Conservation (phyloP, 2,888 invertebrate genomes). For the Eupithecia subumbrata region DNA sequence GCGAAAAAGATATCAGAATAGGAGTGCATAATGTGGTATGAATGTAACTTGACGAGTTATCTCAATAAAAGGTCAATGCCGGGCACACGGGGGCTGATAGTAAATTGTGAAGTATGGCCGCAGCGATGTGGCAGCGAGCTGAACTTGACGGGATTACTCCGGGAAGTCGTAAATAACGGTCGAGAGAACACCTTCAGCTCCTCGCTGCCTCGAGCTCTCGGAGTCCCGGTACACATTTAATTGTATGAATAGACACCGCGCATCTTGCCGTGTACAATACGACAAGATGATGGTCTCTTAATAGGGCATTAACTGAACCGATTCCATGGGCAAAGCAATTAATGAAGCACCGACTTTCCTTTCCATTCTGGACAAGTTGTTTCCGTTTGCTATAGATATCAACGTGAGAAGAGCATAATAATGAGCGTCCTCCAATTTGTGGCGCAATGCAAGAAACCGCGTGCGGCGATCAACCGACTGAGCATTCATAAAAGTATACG, state of each 20-base stretch:
- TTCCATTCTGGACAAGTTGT: not conserved
- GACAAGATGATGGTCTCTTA: not conserved
- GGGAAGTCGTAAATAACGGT: not conserved
- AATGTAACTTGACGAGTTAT: not conserved
- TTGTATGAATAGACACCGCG: not conserved
- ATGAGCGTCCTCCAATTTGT: no score
- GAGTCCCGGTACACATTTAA: not conserved
- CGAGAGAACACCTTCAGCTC: not conserved
- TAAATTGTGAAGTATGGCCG: conserved; percentile 17
- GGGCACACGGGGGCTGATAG: conserved; percentile 6
- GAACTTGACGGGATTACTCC: not conserved
- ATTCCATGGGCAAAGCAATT: not conserved
- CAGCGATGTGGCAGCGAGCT: no score
- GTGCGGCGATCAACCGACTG: not conserved
- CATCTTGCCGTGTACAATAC: not conserved
- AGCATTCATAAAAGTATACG: not conserved
- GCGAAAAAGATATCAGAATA: not conserved
- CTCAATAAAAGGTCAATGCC: conserved; percentile 21
- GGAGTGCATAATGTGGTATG: not conserved
- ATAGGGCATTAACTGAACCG: not conserved
- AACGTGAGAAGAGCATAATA: not conserved
- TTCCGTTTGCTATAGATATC: not conserved
- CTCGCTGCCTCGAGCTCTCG: not conserved
- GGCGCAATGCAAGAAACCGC: no score
- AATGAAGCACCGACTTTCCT: no score